phyloP scores from a whole-genome alignment of 2,113 vertebrate genomes.

The Oncorhynchus mykiss region DNA sequence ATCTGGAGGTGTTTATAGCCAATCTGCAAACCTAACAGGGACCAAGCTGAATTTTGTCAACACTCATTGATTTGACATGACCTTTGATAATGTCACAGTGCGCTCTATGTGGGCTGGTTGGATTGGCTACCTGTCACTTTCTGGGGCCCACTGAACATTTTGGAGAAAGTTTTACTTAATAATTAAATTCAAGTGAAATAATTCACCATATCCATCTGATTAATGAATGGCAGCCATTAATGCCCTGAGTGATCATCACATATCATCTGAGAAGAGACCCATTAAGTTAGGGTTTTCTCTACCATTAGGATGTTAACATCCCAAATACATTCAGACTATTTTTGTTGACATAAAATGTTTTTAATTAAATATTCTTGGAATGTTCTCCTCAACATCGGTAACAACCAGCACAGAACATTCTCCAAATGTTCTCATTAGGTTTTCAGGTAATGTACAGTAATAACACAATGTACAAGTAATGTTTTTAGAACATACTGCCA shows the following conservation, averaged over 20 bases:
- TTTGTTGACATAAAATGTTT: too few species aligned
- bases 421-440: too few species aligned
- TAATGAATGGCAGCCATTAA: neutral
- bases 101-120: neutral
- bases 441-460: too few species aligned
- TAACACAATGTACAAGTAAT: too few species aligned
- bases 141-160: neutral
- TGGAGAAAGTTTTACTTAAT: neutral
- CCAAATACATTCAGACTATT: too few species aligned
- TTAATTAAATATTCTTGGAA: too few species aligned
- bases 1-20: conserved; percentile 8
- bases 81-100: conserved; percentile 20
- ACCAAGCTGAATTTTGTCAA: conserved; percentile 8
- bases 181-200: neutral
- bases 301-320: too few species aligned
- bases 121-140: neutral
- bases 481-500: too few species aligned
- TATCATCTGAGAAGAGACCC: neutral
- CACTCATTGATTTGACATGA: conserved; percentile 24
- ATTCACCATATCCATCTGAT: neutral
- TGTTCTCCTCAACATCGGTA: too few species aligned
- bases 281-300: too few species aligned
- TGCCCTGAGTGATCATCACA: neutral
- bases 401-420: too few species aligned
- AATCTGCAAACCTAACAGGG: conserved; percentile 13